Conservation (phyloP, 2,888 invertebrate species). For the Acronicta alni region DNA sequence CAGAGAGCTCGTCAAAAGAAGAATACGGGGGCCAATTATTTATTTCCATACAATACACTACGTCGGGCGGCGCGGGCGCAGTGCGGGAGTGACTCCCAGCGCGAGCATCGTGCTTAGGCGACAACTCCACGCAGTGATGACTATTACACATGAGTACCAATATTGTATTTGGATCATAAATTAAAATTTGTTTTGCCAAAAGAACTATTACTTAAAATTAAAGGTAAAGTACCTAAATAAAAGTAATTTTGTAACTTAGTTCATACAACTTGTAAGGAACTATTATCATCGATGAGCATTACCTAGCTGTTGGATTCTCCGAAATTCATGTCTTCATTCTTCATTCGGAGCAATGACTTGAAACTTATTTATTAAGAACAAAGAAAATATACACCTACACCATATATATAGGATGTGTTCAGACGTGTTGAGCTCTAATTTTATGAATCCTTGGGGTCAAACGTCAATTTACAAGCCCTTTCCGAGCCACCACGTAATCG, state of each 20-base stretch:
- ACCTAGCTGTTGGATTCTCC: background rate
- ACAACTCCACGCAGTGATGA: conserved; percentile 32
- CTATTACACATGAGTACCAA: conserved; percentile 23
- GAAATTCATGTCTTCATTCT: background rate
- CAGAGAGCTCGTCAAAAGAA: conserved; percentile 87
- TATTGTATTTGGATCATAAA: conserved; percentile 24
- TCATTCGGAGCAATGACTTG: conserved; percentile 26
- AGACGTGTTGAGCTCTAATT: conserved; percentile 65
- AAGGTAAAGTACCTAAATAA: background rate
- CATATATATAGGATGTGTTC: conserved; percentile 33
- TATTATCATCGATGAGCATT: background rate
- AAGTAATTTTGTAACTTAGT: background rate
- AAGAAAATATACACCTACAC: conserved; percentile 39
- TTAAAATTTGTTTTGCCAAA: background rate
- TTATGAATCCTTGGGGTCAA: conserved; percentile 78
- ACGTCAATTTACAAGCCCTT: conserved; percentile 74
- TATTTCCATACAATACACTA: conserved; percentile 87
- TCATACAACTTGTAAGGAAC: background rate
- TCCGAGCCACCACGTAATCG: conserved; percentile 41
- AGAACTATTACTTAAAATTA: background rate
- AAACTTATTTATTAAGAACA: conserved; percentile 28
- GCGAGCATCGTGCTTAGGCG: conserved; percentile 59
- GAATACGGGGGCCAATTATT: conserved; percentile 87
- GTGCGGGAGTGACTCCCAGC: conserved; percentile 79
- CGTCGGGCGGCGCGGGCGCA: conserved; percentile 81